Evolutionary conservation across 2,888 invertebrate species (phyloP), one percentile per base, ranked within the genome.

Genomic region (Brachypalpus laphriformis): DNA sequence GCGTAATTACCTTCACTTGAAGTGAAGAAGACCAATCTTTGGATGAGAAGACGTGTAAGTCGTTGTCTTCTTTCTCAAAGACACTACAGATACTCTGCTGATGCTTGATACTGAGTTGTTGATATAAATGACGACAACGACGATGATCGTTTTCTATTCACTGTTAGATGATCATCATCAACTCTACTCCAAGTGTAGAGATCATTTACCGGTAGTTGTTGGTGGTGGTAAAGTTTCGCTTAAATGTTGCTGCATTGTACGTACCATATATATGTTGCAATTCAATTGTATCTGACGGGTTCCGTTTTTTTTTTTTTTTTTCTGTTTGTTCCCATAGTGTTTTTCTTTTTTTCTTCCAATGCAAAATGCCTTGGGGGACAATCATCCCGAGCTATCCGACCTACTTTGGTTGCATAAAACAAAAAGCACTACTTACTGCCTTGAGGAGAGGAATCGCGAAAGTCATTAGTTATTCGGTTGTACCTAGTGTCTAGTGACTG

Each of bases 151-250:
- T 75, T 85, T 75, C 57, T 47, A 75, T 81, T 85, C 70, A 80
- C 85, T 85, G 85, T 85, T 85, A 81, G 81, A 81, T 66, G 65
- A 70, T 65, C 70, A 70, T 80, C 68, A 80, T 14, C 40, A 22
- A 16, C 28, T 6, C 11, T 61, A 1, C 51, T 66, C 31, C 42
- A 37, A 37, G 59, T 68, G 72, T 61, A 34, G 47, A 61, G 51
- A 77, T 66, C 76, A 20, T 66, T 68, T 68, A 72, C 66, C 66
- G 70, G 74, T 47, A 40, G 66, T 42, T 65, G 75, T 18, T 63
- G 28, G 9, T 40, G 28, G 56, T 65, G 77, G 18, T 72, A 57
- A 78, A 70, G 63, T 61, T 74, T 74, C 31, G 66, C 37, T 56
- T 72, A 78, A 57, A 49, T 47, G 45, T 57, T 28, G 16, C 18